phyloP scores from a whole-genome alignment of 2,113 vertebrate species.

The Natator depressus region DNA sequence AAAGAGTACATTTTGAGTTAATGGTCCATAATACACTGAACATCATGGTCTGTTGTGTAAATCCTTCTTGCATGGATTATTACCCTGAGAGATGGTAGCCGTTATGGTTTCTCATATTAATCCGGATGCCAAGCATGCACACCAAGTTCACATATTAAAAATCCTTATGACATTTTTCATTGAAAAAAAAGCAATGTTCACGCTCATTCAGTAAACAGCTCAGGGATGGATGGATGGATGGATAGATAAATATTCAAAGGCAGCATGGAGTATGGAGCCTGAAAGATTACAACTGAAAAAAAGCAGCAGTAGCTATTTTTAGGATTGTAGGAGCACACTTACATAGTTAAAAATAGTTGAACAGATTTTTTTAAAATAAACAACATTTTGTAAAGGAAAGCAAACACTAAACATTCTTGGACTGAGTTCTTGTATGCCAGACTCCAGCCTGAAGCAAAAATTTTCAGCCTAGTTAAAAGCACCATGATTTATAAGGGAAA shows the following conservation, averaged over 20 bases:
- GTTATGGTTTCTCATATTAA: accelerated
- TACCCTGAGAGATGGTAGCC: neutral
- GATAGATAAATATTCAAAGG: accelerated
- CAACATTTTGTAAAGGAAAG: neutral
- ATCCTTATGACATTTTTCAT: neutral
- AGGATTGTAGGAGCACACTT: neutral
- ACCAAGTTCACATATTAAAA: neutral
- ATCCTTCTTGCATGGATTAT: neutral
- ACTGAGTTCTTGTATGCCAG: neutral
- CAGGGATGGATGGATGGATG: accelerated
- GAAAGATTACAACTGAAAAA: neutral
- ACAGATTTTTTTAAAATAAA: neutral
- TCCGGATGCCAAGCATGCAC: neutral
- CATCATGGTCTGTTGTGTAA: neutral
- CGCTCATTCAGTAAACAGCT: neutral
- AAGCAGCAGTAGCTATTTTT: neutral
- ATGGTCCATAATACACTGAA: accelerated
- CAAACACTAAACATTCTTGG: neutral
- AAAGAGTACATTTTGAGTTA: neutral
- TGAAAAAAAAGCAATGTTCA: neutral
- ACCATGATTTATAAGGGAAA: neutral
- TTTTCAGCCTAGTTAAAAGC: neutral
- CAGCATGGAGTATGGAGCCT: neutral
- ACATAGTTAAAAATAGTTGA: neutral
- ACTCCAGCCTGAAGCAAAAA: neutral